Percentiles rank a stretch among this genome's conserved stretches.
These are phyloP conservation scores for Fulmarus glacialis DNA, from an alignment of 2,113 vertebrate genomes.

Conservation along the genomic window DNA sequence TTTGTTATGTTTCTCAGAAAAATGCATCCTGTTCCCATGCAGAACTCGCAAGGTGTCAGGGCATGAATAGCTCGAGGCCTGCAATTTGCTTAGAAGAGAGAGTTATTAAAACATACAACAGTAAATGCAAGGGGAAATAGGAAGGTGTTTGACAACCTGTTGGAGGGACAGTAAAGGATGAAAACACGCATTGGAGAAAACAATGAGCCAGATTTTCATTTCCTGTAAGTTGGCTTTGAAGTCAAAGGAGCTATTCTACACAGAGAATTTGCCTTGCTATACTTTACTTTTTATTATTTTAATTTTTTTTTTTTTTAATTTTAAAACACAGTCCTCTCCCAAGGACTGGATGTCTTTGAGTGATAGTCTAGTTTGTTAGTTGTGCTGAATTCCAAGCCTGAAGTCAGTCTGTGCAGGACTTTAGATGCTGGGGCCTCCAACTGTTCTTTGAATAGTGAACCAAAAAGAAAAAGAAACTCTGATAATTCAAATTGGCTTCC, in stretches of 20 bases:
- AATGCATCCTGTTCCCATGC: neutral
- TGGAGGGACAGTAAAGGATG: neutral
- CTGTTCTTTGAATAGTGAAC: neutral
- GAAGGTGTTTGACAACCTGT: neutral
- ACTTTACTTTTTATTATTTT: neutral
- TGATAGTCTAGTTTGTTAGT: neutral
- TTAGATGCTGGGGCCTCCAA: neutral
- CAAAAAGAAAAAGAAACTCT: neutral
- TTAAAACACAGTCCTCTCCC: neutral
- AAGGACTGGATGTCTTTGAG: neutral
- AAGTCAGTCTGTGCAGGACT: neutral
- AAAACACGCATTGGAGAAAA: neutral
- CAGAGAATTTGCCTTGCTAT: neutral
- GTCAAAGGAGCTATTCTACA: neutral
- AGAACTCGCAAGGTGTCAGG: neutral
- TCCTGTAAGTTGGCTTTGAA: neutral
- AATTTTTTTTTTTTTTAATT: neutral
- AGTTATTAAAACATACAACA: neutral
- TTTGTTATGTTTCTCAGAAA: neutral
- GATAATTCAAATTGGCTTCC: neutral
- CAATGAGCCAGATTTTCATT: neutral
- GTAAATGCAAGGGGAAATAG: neutral
- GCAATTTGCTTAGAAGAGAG: neutral
- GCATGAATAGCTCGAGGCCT: neutral
- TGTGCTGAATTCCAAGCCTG: neutral